phyloP scores from a whole-genome alignment of 2,113 vertebrate genomes.

The Xiphias gladius region DNA sequence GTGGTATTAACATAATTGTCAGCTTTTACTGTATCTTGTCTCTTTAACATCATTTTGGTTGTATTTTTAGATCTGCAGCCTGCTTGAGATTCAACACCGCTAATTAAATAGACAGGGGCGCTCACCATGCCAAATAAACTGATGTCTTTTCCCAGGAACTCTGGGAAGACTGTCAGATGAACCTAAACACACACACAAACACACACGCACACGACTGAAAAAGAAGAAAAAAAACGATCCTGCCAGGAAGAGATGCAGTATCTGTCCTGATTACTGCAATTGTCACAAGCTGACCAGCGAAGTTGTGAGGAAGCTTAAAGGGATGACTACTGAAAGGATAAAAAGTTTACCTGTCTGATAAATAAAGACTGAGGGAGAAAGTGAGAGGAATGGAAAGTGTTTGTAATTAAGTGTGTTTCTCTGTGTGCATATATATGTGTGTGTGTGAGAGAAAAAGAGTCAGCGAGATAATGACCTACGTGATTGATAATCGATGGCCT shows the following conservation, averaged over 20 bases:
- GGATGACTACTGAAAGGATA: slow-evolving; percentile 56
- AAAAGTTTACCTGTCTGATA: slow-evolving; percentile 67
- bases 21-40: slow-evolving; percentile 80
- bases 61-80: slow-evolving; percentile 80
- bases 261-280: slow-evolving; percentile 60
- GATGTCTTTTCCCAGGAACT: slow-evolving; percentile 69
- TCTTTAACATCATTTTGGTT: slow-evolving; percentile 81
- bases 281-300: slow-evolving; percentile 65
- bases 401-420: slow-evolving; percentile 50
- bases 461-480: slow-evolving; percentile 81
- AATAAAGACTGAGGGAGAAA: slow-evolving; percentile 54
- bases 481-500: slow-evolving; percentile 88
- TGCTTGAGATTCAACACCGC: slow-evolving; percentile 75
- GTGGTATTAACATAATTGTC: slow-evolving; percentile 83
- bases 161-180: slow-evolving; percentile 68
- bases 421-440: slow-evolving; percentile 11
- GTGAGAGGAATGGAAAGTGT: slow-evolving; percentile 60
- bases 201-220: slow-evolving; percentile 20
- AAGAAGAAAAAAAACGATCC: slow-evolving; percentile 53
- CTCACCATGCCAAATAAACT: slow-evolving; percentile 72
- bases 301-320: slow-evolving; percentile 51
- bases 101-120: slow-evolving; percentile 78
- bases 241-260: slow-evolving; percentile 45
- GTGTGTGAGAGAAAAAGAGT: slow-evolving; percentile 41
- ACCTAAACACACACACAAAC: slow-evolving; percentile 49